phyloP scores from a whole-genome alignment of 2,113 vertebrate genomes.

The Gobiocypris rarus region DNA sequence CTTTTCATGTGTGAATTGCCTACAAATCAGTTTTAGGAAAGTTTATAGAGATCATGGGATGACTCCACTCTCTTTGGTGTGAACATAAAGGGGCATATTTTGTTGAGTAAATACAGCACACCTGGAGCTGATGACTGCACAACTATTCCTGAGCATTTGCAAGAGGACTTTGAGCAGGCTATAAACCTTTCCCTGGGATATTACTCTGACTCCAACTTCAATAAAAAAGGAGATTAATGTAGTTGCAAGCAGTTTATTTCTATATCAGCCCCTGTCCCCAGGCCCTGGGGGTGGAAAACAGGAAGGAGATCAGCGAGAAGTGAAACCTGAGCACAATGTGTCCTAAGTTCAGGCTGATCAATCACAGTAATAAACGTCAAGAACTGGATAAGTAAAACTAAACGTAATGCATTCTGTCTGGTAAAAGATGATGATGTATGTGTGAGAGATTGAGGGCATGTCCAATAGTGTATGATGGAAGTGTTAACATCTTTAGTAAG shows the following conservation, averaged over 20 bases:
- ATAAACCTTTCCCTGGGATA: constrained; percentile 44
- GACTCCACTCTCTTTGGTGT: constrained; percentile 40
- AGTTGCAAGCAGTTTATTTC: constrained; percentile 42
- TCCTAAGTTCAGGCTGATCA: constrained; percentile 30
- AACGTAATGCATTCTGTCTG: constrained; percentile 4
- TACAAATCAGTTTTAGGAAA: constrained; percentile 62
- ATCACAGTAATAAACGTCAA: constrained; percentile 46
- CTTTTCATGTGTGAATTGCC: constrained; percentile 62
- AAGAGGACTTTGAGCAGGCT: constrained; percentile 42
- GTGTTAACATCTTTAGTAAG: constrained; percentile 23
- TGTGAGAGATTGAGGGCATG: constrained; percentile 6
- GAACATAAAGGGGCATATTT: constrained; percentile 53
- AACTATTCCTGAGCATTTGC: constrained; percentile 44
- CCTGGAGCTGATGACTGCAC: constrained; percentile 38
- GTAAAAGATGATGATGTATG: constrained; percentile 6
- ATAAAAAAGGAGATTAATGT: constrained; percentile 48
- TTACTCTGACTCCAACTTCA: constrained; percentile 49
- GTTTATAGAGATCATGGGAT: constrained; percentile 51
- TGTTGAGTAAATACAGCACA: constrained; percentile 38
- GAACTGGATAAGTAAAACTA: constrained; percentile 32
- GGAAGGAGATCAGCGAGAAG: neutral
- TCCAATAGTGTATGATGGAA: neutral
- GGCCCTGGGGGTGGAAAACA: constrained; percentile 31
- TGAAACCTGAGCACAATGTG: constrained; percentile 16
- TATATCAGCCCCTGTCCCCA: neutral